A percentile compares a stretch with the other conserved stretches of the same genome.
phyloP scores from a whole-genome alignment of 2,888 invertebrate genomes.

The Spialia ferax region DNA sequence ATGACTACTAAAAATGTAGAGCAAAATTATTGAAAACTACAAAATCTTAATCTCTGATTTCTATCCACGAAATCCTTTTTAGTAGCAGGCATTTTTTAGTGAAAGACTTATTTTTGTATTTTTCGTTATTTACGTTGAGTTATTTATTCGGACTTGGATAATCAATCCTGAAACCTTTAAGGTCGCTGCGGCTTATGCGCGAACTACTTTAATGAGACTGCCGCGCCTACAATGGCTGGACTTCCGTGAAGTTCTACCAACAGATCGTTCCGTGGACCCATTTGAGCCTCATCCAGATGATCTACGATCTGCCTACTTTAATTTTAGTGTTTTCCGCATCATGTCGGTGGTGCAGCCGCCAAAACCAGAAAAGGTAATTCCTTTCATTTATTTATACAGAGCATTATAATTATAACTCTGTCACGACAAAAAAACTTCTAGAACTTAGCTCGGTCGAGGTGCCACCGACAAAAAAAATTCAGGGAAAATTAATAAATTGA shows the following conservation, averaged over 20 bases:
- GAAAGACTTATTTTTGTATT: background rate
- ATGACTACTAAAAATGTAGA: too few relatives aligned
- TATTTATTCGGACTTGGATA: background rate
- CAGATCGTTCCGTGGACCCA: slow-evolving; percentile 58
- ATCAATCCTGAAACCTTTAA: slow-evolving; percentile 49
- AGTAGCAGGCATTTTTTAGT: too few relatives aligned
- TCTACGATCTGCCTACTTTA: slow-evolving; percentile 70
- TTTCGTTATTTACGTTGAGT: background rate
- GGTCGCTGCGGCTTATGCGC: slow-evolving; percentile 81
- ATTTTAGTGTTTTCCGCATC: slow-evolving; percentile 80
- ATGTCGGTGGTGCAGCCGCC: slow-evolving; percentile 84
- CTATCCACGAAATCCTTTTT: too few relatives aligned
- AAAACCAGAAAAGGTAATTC: slow-evolving; percentile 77
- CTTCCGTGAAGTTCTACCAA: slow-evolving; percentile 70
- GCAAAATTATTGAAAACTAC: too few relatives aligned
- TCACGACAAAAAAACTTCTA: too few relatives aligned
- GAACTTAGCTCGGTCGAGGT: too few relatives aligned
- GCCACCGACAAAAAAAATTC: too few relatives aligned
- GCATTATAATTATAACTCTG: too few relatives aligned
- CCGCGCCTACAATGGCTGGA: slow-evolving; percentile 82
- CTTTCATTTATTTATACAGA: too few relatives aligned
- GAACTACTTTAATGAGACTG: slow-evolving; percentile 65
- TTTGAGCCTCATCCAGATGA: slow-evolving; percentile 70
- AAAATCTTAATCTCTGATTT: too few relatives aligned
- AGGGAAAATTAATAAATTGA: too few relatives aligned